Evolutionary conservation across 2,797 vertebrate genomes (phyloP).

Genomic region (Onychomys leucogaster): DNA sequence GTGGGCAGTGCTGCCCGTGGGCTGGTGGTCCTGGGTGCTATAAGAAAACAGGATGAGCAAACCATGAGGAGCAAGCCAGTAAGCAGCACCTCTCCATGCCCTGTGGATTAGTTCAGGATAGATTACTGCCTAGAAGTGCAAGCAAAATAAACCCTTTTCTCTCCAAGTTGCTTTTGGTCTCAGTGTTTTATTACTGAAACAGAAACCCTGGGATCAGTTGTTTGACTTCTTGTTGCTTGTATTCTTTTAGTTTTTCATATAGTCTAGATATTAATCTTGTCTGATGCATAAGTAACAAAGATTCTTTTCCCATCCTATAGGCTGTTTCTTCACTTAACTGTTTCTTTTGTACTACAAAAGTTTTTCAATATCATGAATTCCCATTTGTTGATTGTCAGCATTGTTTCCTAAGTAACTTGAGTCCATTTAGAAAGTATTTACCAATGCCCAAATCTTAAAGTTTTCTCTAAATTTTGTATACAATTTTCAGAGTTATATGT

Average conservation of each 20-base stretch:
- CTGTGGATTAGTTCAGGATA: too few species aligned
- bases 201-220: background rate
- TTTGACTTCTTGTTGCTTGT: background rate
- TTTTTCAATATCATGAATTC: background rate
- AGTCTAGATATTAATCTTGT: background rate
- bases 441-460: background rate
- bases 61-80: too few species aligned
- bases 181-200: too few species aligned
- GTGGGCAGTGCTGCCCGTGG: background rate
- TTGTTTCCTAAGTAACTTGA: background rate
- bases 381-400: background rate
- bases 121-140: too few species aligned
- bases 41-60: too few species aligned
- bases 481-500: background rate
- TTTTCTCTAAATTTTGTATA: background rate
- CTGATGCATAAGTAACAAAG: background rate
- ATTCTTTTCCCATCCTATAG: background rate
- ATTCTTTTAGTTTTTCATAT: background rate
- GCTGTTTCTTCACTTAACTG: background rate
- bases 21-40: background rate
- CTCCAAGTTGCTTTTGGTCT: too few species aligned
- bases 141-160: too few species aligned
- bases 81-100: too few species aligned
- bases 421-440: background rate
- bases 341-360: background rate